Evolutionary conservation across 2,113 vertebrate genomes (phyloP), one percentile per base, ranked within the genome.

Genomic region (Epinephelus lanceolatus): DNA sequence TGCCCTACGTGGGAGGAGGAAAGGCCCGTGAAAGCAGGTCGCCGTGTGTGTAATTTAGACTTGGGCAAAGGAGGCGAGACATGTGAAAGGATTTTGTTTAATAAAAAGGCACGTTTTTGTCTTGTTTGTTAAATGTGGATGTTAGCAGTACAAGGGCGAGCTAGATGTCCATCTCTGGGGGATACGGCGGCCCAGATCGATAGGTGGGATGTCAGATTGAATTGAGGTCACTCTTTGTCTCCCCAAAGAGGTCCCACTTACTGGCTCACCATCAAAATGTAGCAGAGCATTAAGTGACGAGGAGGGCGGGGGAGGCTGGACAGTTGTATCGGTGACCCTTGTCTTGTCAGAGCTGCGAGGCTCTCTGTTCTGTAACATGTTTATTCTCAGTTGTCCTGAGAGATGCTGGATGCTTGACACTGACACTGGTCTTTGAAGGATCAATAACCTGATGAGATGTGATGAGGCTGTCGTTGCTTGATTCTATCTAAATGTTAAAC

Each of bases 221-320:
- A 95, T 94, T 94, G 92, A 96, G 95, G 94, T 95, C 94, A 95
- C 84, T 84, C 85, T 93, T 92, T 91, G 90, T 94, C 92, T 93
- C 86, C 81, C 80, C 88, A 89, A 88, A 92, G 89, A 92, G 92
- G 86, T 89, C 85, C 91, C 87, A 83, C 89, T 91, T 89, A 91
- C 83, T 77, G 90, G 85, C 88, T 86, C 71, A 4, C 86, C 89
- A 81, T 93, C 90, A 92, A 89, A 92, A 86, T 80, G 72, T 68
- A 83, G 69, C 12, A 9, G 37, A 71, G 89, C 60, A 80, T 87
- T 80, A 89, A 86, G 78, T 70, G 61, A 66, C 18, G 61, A 13
- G 55, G 56, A 70, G 70, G 70, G 49, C 68, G 75, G 25, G 10
- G 30, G 74, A 21, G 42, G 84, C 23, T 6, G 73, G 72, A 81